Percentiles rank a stretch among this genome's conserved stretches.
phyloP scores from a whole-genome alignment of 1,140 invertebrate species.

The Parasteatoda tepidariorum region DNA sequence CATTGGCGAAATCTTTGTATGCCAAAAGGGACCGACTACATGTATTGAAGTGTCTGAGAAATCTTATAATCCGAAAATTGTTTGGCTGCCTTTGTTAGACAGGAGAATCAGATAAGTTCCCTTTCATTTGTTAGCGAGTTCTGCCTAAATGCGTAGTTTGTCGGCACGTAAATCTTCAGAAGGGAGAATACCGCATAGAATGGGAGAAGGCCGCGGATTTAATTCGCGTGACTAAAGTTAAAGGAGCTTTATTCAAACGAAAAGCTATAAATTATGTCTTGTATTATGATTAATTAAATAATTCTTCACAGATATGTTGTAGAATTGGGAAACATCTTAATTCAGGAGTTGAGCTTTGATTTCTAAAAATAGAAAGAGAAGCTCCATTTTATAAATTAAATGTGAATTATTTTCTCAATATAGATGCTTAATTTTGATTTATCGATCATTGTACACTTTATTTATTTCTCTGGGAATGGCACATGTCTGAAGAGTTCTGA shows the following conservation, averaged over 20 bases:
- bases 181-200: not conserved
- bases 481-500: too few relatives aligned
- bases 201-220: not conserved
- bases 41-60: slow-evolving; percentile 3
- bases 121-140: not conserved
- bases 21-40: not conserved
- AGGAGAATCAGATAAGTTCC: not conserved
- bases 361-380: too few relatives aligned
- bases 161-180: not conserved
- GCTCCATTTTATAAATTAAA: too few relatives aligned
- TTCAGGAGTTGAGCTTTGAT: too few relatives aligned
- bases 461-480: too few relatives aligned
- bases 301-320: not conserved
- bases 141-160: not conserved
- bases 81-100: not conserved
- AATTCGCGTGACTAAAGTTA: not conserved
- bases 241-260: not conserved
- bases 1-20: not conserved
- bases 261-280: not conserved
- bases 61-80: slow-evolving; percentile 23
- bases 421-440: too few relatives aligned
- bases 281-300: not conserved
- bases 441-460: too few relatives aligned
- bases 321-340: not conserved
- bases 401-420: too few relatives aligned